Evolutionary conservation across 2,888 invertebrate species (phyloP), one percentile per base, ranked within the genome.

Genomic region (Prosopocoilus inquinatus): DNA sequence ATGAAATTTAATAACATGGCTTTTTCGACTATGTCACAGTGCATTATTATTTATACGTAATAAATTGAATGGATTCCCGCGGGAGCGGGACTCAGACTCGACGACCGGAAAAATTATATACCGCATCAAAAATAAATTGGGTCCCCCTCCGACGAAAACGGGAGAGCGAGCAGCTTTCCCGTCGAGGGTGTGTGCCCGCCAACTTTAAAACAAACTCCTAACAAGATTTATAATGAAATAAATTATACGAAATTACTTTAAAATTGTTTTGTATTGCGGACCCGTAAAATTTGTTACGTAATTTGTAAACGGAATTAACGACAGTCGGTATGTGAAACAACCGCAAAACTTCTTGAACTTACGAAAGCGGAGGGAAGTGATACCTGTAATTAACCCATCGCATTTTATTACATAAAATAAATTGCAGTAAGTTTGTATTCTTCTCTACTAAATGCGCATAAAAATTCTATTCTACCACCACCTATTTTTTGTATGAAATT

Each of bases 41-140:
- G 48, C 45, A 52, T 65, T 64, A 66, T 66, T 67, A 67, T 67
- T 67, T 67, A 67, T 66, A 65, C 58, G 65, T 61, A 59, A 64
- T 64, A 64, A 66, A 67, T 67, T 67, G 66, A 66, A 66, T 65
- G 67, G 58, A 59, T 61, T 64, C 62, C 64, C 64, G 58, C 55
- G 46, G 65, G 62, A 62, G 56, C 58, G 61, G 56, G 64, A 60
- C 62, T 63, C 65, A 63, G 64, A 64, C 63, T 62, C 68, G 64
- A 61, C 65, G 65, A 67, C 70, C 71, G 71, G 71, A 73, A 73
- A 72, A 73, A 73, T 72, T 72, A 73, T 71, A 71, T 70, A 68
- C 70, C 70, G 68, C 70, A 71, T 73, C 73, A 71, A 72, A 72
- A 71, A 71, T 72, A 73, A 73, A 73, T 73, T 72, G 73, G 70